Base-by-base conservation (phyloP, 2,888 invertebrate genomes). In the Halictus ligatus region DNA sequence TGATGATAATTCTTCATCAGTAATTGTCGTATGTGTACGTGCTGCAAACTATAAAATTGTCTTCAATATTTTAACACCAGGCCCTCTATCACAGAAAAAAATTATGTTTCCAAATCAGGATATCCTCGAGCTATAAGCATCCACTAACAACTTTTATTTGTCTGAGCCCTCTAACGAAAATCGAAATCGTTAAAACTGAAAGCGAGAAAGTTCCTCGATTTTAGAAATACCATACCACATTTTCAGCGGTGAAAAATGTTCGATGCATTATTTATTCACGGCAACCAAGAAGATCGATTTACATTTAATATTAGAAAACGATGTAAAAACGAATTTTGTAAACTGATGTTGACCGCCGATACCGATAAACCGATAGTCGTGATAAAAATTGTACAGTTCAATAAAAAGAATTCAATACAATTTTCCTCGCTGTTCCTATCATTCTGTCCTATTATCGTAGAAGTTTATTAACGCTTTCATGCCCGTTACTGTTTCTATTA, bases 191-290 rank as follows among this genome's bases (percentile, higher is more conserved):
- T n/a, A 15, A 77, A 64, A 64, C 15, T 13, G 35, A 48, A 77
- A 35, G 35, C 21, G 48, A 67, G 29, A 48, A 35, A 21, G 21
- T 48, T 40, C 12, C 25, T 29, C 2, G 12, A 3, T 76, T 64
- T 6, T 18, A 35, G 35, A 67, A 46, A 48, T 35, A 48, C 18
- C 25, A 18, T 10, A 18, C 5, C n/a, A 18, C 6, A 18, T 40
- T n/a, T 15, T 21, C 13, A n/a, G 12, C 40, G 48, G 50, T 40
- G 21, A 29, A 54, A 18, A n/a, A 18, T 69, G 40, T 21, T 40
- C 40, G 50, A 25, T 48, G 21, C 21, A 64, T 78, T 78, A 78
- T 25, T 78, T 71, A 78, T 71, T 50, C 50, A 50, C 43, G 21
- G n/a, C 43, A 7, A 18, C 6, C 7, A n/a, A 54, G 50, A n/a